Percentiles rank a stretch among this genome's conserved stretches.
Conservation (phyloP, 2,888 invertebrate genomes). For the Ichneumon xanthorius region DNA sequence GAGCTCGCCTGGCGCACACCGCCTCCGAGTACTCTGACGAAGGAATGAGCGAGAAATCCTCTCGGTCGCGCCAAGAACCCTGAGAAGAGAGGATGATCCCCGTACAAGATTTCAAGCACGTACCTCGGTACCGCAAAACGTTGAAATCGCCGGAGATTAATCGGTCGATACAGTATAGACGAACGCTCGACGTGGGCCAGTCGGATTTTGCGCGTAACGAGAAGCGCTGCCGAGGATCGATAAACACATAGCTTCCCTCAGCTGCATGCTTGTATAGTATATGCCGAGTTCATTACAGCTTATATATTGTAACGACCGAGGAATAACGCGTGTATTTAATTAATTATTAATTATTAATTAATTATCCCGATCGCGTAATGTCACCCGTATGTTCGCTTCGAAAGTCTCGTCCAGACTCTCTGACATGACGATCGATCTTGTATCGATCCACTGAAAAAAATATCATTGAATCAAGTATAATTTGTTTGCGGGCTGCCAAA, state of each 20-base stretch:
- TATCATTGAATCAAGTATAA: no score
- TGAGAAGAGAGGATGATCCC: conserved; percentile 57
- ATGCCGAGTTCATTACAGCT: neutral
- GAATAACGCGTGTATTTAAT: neutral
- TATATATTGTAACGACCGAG: neutral
- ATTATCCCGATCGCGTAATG: no score
- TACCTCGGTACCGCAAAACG: conserved; percentile 61
- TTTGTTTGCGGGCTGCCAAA: no score
- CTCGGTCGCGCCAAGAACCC: conserved; percentile 37
- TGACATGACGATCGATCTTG: no score
- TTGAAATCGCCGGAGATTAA: conserved; percentile 63
- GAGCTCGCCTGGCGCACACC: conserved; percentile 21
- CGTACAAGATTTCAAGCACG: conserved; percentile 63
- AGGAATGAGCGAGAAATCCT: conserved; percentile 37
- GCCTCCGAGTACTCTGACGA: conserved; percentile 38
- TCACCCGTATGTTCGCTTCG: no score
- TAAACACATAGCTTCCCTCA: conserved; percentile 58
- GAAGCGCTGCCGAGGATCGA: conserved; percentile 58
- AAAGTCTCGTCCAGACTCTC: no score
- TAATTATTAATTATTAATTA: no score
- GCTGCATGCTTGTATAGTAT: conserved; percentile 42
- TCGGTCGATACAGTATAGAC: conserved; percentile 58
- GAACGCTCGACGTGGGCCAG: conserved; percentile 48
- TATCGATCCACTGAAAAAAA: no score
- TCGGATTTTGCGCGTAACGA: conserved; percentile 61